Evolutionary conservation across 2,113 vertebrate genomes (phyloP).

Genomic region (Dermatemys mawii): DNA sequence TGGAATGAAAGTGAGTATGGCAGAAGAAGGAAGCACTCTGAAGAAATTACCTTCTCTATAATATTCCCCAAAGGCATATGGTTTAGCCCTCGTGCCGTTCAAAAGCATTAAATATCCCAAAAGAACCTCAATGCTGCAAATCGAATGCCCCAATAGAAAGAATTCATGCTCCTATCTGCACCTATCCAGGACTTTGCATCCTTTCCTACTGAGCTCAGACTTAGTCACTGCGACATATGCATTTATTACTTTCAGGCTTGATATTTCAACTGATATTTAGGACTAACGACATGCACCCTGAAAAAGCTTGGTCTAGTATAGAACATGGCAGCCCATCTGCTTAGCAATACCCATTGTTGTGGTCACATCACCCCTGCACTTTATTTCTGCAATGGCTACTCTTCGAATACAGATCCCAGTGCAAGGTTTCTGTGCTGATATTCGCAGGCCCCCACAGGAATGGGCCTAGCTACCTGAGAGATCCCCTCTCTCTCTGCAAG

Average conservation of each 20-base stretch:
- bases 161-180: neutral
- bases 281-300: neutral
- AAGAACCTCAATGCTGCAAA: neutral
- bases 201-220: neutral
- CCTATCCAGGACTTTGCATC: neutral
- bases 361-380: neutral
- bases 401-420: neutral
- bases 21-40: neutral
- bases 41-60: neutral
- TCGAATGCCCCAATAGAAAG: neutral
- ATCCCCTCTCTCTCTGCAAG: neutral
- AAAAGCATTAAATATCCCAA: neutral
- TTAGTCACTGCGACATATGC: neutral
- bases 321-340: neutral
- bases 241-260: neutral
- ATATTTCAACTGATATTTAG: neutral
- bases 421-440: neutral
- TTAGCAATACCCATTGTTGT: neutral
- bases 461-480: neutral
- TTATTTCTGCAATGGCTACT: neutral
- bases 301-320: neutral
- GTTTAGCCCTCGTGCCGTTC: neutral
- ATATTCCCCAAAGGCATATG: neutral
- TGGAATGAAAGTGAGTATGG: neutral
- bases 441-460: neutral